Conservation (phyloP, 2,797 vertebrate genomes). For the Botia kubotai region DNA sequence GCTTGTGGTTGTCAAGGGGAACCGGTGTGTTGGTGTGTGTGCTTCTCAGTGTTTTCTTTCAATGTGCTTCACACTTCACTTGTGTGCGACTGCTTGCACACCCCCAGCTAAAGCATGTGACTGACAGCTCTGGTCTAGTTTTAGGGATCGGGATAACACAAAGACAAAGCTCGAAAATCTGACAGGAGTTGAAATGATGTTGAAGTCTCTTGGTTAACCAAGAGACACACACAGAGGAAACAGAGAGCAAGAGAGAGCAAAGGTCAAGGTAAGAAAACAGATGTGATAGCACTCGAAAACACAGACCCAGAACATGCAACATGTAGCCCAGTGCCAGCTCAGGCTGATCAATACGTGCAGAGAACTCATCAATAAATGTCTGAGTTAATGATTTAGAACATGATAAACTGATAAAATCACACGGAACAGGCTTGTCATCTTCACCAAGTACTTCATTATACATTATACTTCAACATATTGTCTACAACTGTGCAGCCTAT, state of each 20-base stretch:
- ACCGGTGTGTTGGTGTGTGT: slow-evolving; percentile 12
- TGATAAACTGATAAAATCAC: neutral
- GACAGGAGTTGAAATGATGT: slow-evolving; percentile 16
- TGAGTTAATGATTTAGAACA: slow-evolving; percentile 28
- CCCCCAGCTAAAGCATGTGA: neutral
- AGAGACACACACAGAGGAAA: neutral
- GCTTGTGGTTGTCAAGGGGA: neutral
- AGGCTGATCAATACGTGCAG: slow-evolving; percentile 55
- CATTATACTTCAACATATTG: neutral
- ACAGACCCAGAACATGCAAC: slow-evolving; percentile 8
- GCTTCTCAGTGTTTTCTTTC: neutral
- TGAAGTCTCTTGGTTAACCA: neutral
- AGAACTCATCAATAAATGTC: slow-evolving; percentile 49
- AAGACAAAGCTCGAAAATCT: slow-evolving; percentile 36
- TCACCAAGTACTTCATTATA: neutral
- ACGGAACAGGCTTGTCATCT: neutral
- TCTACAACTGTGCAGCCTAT: neutral
- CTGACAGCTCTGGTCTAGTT: slow-evolving; percentile 2
- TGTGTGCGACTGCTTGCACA: neutral
- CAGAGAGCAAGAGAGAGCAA: neutral
- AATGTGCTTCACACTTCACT: neutral
- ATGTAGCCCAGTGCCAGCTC: slow-evolving; percentile 38
- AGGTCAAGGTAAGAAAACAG: neutral
- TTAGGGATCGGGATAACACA: slow-evolving; percentile 35
- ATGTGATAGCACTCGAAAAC: neutral